Conservation (phyloP, 2,113 vertebrate species). For the Cranoglanis bouderius region DNA sequence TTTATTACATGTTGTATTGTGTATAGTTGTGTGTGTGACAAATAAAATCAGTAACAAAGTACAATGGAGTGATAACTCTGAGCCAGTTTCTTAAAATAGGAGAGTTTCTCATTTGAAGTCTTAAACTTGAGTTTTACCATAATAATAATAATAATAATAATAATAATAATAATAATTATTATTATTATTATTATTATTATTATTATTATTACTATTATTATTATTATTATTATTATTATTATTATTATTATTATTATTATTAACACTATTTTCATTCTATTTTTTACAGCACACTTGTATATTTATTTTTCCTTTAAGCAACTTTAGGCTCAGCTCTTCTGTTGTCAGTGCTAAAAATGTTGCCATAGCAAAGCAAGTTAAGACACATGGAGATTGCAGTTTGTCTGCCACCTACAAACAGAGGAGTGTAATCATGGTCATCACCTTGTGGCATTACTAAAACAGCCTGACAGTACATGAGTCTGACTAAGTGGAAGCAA, state of each 20-base stretch:
- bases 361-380: constrained; percentile 25
- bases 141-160: neutral
- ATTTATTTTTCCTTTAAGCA: neutral
- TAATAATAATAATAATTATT: neutral
- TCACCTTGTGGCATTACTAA: constrained; percentile 24
- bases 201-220: neutral
- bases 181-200: neutral
- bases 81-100: neutral
- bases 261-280: neutral
- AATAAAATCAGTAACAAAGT: neutral
- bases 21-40: too few species aligned
- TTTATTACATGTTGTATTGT: too few species aligned
- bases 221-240: neutral
- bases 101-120: neutral
- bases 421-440: constrained; percentile 18
- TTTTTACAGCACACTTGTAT: neutral
- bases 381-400: constrained; percentile 49
- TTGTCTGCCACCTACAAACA: constrained; percentile 33
- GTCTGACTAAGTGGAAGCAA: constrained; percentile 44
- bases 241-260: too few species aligned
- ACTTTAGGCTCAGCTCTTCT: neutral
- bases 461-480: constrained; percentile 12
- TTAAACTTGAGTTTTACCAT: neutral
- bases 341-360: constrained; percentile 19
- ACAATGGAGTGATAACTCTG: neutral